Evolutionary conservation across 1,140 invertebrate species (phyloP), one percentile per base, ranked within the genome.

Genomic region (Drosophila bocki): DNA sequence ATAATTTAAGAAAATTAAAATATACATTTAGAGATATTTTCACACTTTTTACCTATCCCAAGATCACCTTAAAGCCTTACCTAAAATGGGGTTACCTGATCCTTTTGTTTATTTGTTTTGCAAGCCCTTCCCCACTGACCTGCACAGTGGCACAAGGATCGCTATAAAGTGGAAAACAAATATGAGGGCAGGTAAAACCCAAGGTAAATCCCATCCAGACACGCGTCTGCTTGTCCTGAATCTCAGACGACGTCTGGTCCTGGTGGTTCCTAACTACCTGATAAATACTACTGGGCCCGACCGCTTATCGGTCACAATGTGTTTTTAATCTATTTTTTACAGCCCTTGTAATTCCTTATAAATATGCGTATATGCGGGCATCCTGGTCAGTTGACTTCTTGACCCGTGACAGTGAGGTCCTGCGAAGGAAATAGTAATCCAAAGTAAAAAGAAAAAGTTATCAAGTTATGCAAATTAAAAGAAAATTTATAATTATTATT

Each of bases 301-400:
- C 41, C 37, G 35, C 35, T 76, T 76, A 68, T 75, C 50, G n/a
- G 60, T 33, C 51, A 53, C 50, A 80, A 88, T 87, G 72, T 26
- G 62, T 88, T 87, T 80, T 87, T 88, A 87, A 87, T 87, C 58
- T 53, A 1, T 70, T 83, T 70, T 41, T 74, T 51, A 75, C 19
- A 8, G n/a, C 33, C 26, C 44, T 19, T 26, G 47, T 48, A 9
- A 4, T 29, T 32, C 9, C 42, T 19, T 78, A 78, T 81, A 84
- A 72, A 77, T 56, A 5, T 37, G 26, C 11, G 13, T 44, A 33
- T 26, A 50, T 45, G 58, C 17, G 12, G 59, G 19, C 39, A 11
- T 4, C 29, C 1, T 7, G 7, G 33, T 13, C 70, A 86, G 83
- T 87, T 82, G 70, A 86, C 79, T 78, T 59, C 12, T 22, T 32